These are phyloP conservation scores for Merodon equestris DNA, from an alignment of 2,888 invertebrate species.

Conservation along the genomic window DNA sequence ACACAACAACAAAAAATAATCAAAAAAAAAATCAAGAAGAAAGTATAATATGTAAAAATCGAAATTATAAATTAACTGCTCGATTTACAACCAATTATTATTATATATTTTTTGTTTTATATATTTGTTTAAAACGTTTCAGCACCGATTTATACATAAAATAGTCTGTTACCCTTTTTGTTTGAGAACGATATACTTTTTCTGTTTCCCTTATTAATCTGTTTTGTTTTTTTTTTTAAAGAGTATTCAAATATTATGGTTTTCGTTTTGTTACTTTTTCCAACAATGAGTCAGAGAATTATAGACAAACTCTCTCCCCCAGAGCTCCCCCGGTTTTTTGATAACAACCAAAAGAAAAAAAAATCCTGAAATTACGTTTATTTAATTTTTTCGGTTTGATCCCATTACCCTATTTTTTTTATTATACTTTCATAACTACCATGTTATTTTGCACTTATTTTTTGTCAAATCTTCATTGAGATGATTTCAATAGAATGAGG, in stretches of 20 bases:
- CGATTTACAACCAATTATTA: slow-evolving; percentile 70
- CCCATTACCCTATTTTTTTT: slow-evolving; percentile 42
- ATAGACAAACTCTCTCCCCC: slow-evolving; percentile 25
- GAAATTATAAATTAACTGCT: too few species aligned
- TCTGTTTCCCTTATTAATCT: slow-evolving; percentile 35
- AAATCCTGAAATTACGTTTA: slow-evolving; percentile 12
- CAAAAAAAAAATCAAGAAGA: slow-evolving; percentile 29
- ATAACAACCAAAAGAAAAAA: slow-evolving; percentile 10
- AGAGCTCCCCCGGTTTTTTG: slow-evolving; percentile 30
- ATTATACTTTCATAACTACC: slow-evolving; percentile 67
- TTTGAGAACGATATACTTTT: slow-evolving; percentile 42
- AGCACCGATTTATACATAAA: slow-evolving; percentile 67
- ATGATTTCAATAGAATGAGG: neutral
- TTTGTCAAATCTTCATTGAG: slow-evolving; percentile 42
- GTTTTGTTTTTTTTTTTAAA: slow-evolving; percentile 17
- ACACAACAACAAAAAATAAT: slow-evolving; percentile 46
- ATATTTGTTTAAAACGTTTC: slow-evolving; percentile 51
- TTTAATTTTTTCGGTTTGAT: slow-evolving; percentile 60
- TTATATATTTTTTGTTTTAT: slow-evolving; percentile 27
- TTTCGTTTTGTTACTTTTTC: too few species aligned
- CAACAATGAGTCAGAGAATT: slow-evolving; percentile 19
- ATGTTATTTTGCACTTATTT: slow-evolving; percentile 68
- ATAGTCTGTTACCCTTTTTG: slow-evolving; percentile 68
- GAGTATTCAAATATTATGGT: too few species aligned
- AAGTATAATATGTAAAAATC: slow-evolving; percentile 24